Evolutionary conservation across 1,140 invertebrate genomes (phyloP), one percentile per base, ranked within the genome.

Genomic region (Melanaphis sacchari): DNA sequence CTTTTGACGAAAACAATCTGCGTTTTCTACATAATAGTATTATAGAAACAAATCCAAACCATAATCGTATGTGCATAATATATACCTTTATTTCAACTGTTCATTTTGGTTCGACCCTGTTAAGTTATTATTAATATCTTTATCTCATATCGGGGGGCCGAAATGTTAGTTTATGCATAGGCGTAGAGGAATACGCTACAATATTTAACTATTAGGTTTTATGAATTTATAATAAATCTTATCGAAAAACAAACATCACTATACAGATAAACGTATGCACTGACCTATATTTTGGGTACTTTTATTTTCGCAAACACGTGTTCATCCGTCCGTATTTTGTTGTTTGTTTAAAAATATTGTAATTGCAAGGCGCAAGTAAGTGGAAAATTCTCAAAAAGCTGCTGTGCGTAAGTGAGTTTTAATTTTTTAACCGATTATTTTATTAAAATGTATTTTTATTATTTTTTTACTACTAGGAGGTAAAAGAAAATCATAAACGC

Each of bases 201-300:
- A 1, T 76, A 18, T 36, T 76, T 36, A 76, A 76, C 1, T 76
- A n/a, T 41, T 84, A 24, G 43, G 46, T 52, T 81, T 36, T 24
- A 85, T 43, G 6, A 49, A 87, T 15, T 87, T 36, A 46, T 46
- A 36, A 54, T 38, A 52, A n/a, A 38, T 89, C 49, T 89, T 89
- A 89, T 89, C 49, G 88, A 89, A 89, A 54, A 54, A 89, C 88
- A 89, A 89, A 89, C 36, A 54, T 89, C 11, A 36, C 49, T 89
- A n/a, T 18, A 38, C 22, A 11, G 22, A 89, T 54, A 40, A 54
- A 89, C 36, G 52, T 89, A 89, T 31, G 7, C 26, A 38, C 36
- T 89, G 88, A 89, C 88, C 88, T 54, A 89, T 22, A 38, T 89
- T 26, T 49, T 54, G 36, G 11, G 88, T 38, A 89, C 46, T 54